Conservation (phyloP, 2,113 vertebrate species). For the Arizona elegans region DNA sequence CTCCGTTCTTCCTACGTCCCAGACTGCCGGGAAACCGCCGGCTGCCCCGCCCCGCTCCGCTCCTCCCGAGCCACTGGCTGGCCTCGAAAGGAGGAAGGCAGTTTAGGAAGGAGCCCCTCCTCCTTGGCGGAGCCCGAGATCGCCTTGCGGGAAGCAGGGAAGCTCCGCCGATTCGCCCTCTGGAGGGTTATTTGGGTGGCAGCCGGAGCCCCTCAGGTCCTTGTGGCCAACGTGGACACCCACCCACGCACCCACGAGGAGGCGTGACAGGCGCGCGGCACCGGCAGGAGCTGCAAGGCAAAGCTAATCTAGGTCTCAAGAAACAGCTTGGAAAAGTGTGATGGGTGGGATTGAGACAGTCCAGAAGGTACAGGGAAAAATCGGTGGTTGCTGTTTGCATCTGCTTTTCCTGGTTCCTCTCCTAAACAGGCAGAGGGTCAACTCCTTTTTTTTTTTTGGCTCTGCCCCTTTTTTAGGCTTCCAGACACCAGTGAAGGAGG, state of each 20-base stretch:
- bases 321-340: neutral
- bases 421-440: neutral
- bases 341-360: neutral
- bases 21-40: neutral
- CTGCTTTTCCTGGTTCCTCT: neutral
- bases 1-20: neutral
- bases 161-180: neutral
- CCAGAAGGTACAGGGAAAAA: neutral
- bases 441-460: neutral
- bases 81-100: neutral
- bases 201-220: neutral
- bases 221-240: neutral
- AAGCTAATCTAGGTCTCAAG: too few relatives aligned
- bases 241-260: neutral
- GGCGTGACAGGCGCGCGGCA: too few relatives aligned
- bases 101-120: constrained; percentile 7
- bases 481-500: neutral
- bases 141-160: neutral
- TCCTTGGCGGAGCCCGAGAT: neutral
- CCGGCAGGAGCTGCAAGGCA: neutral
- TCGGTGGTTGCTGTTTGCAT: neutral
- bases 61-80: constrained; percentile 34
- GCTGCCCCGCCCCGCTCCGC: neutral
- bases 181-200: neutral
- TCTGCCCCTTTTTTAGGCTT: neutral